These are phyloP conservation scores for Astur gentilis DNA, from an alignment of 2,113 vertebrate genomes.

Conservation along the genomic window DNA sequence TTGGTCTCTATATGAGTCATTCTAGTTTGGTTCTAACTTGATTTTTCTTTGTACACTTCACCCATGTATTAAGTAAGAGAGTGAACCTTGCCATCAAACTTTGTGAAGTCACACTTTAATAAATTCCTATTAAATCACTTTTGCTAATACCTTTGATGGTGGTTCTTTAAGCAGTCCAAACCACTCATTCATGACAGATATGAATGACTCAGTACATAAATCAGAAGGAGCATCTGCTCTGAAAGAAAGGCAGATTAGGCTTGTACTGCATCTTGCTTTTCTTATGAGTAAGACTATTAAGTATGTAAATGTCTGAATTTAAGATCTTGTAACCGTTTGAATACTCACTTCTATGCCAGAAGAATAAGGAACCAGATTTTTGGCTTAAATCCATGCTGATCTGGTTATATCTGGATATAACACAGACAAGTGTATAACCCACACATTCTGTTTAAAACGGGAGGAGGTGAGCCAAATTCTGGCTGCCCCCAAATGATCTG, in stretches of 20 bases:
- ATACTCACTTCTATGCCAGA: not conserved
- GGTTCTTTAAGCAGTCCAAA: too few species aligned
- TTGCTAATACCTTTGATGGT: too few species aligned
- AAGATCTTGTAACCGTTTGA: not conserved
- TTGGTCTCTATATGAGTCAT: too few species aligned
- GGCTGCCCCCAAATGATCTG: not conserved
- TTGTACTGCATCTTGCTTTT: not conserved
- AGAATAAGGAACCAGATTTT: not conserved
- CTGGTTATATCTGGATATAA: not conserved
- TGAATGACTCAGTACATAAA: not conserved
- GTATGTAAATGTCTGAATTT: not conserved
- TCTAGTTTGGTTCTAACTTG: too few species aligned
- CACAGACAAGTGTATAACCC: not conserved
- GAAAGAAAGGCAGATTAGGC: not conserved
- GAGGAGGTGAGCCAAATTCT: not conserved
- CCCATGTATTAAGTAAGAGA: too few species aligned
- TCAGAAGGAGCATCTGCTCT: not conserved
- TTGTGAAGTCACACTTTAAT: too few species aligned
- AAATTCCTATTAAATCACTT: too few species aligned
- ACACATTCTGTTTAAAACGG: not conserved
- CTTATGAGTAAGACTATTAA: not conserved
- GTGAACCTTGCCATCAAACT: too few species aligned
- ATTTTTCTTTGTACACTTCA: too few species aligned
- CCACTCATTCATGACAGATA: not conserved
- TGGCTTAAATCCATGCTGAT: not conserved